phyloP scores from a whole-genome alignment of 2,797 vertebrate species.

The Cottoperca gobio region DNA sequence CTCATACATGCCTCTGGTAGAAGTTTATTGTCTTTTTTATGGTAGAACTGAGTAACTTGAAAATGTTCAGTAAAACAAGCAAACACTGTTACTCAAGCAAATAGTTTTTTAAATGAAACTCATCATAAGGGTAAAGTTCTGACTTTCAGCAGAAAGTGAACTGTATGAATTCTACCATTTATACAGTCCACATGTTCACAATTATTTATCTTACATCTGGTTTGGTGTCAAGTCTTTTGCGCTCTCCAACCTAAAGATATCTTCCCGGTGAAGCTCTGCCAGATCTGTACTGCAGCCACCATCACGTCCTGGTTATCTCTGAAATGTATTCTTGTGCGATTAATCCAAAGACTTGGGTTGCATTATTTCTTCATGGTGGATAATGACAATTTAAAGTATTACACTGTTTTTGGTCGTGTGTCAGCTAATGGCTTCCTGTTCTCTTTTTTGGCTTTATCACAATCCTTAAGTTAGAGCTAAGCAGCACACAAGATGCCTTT shows the following conservation, averaged over 20 bases:
- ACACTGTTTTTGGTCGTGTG: background rate
- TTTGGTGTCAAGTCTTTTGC: background rate
- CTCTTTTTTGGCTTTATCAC: constrained; percentile 1
- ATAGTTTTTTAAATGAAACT: background rate
- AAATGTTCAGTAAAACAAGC: background rate
- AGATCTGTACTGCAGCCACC: background rate
- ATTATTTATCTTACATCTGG: background rate
- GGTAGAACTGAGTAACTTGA: background rate
- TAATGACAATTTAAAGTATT: background rate
- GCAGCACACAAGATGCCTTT: background rate
- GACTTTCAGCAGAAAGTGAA: background rate
- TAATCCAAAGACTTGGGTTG: background rate
- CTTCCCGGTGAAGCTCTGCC: background rate
- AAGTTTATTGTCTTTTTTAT: background rate
- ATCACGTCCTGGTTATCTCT: background rate
- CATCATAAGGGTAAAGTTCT: background rate
- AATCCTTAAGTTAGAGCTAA: background rate
- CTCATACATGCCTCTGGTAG: background rate
- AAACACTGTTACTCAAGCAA: background rate
- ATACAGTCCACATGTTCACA: background rate
- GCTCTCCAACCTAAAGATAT: background rate
- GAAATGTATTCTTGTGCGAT: background rate
- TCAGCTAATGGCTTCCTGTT: constrained; percentile 14
- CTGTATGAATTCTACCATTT: too few relatives aligned
- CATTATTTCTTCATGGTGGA: background rate